Evolutionary conservation across 2,113 vertebrate species (phyloP).

Genomic region (Alosa alosa): DNA sequence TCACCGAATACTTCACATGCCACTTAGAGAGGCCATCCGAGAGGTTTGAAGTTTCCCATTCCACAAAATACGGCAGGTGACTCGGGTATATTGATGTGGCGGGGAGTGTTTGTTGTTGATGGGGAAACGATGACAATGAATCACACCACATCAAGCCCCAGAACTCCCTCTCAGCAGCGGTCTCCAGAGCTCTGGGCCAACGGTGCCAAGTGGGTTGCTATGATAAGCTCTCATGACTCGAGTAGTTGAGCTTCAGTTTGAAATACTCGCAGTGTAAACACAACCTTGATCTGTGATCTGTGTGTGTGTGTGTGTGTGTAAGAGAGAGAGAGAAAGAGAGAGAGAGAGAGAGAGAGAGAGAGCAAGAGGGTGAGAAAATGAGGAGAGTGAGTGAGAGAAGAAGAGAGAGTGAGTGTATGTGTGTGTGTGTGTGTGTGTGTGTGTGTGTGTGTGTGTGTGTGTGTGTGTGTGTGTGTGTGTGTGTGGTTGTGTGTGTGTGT

Average conservation of each 20-base stretch:
- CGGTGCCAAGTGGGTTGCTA: constrained; percentile 54
- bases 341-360: not conserved
- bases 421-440: constrained; percentile 16
- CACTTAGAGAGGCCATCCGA: not conserved
- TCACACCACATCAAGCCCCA: not conserved
- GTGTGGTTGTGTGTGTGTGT: constrained; percentile 43
- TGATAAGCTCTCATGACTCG: constrained; percentile 47
- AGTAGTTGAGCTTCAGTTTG: constrained; percentile 49
- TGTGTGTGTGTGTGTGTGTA: constrained; percentile 45
- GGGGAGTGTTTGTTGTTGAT: not conserved
- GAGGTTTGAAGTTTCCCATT: not conserved
- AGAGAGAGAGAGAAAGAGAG: not conserved
- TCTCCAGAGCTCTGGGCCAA: constrained; percentile 26
- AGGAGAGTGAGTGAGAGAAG: no score
- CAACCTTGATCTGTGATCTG: constrained; percentile 53
- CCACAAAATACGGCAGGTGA: not conserved
- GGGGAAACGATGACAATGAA: not conserved
- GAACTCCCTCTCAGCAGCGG: constrained; percentile 39
- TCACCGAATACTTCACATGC: not conserved
- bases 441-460: not conserved
- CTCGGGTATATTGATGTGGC: not conserved
- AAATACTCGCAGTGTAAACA: constrained; percentile 54
- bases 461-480: not conserved
- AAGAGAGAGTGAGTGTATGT: constrained; percentile 3
- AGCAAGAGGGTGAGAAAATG: not conserved